phyloP scores from a whole-genome alignment of 92 coral and sea anemone species.

The Chrysogorgia sp. region DNA sequence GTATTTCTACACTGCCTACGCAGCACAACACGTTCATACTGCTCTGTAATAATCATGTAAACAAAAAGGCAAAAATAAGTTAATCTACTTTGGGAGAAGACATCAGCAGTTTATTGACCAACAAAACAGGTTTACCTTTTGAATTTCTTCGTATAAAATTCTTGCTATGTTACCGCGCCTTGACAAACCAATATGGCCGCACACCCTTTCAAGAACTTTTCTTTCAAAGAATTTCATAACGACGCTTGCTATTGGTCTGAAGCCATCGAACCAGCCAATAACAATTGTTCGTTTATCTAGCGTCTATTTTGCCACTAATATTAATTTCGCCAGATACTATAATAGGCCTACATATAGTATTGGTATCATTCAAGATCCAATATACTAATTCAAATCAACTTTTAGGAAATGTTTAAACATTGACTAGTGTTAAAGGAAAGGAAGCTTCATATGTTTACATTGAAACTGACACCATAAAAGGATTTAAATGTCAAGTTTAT shows the following conservation, averaged over 20 bases:
- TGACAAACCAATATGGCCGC: slow-evolving; percentile 30
- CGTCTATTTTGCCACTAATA: too few relatives aligned
- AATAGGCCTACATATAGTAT: too few relatives aligned
- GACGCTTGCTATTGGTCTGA: slow-evolving; percentile 13
- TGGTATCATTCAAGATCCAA: too few relatives aligned
- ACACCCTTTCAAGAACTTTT: background rate
- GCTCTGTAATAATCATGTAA: background rate
- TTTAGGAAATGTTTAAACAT: too few relatives aligned
- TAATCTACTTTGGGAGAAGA: background rate
- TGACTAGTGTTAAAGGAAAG: background rate
- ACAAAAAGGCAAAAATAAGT: background rate
- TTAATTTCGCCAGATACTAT: too few relatives aligned
- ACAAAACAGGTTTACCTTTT: background rate
- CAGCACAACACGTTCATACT: too few relatives aligned
- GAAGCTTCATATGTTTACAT: background rate
- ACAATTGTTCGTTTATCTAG: background rate
- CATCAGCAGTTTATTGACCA: background rate
- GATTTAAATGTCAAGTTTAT: slow-evolving; percentile 79
- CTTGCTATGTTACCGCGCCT: slow-evolving; percentile 51
- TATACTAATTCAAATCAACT: too few relatives aligned
- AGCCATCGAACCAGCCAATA: slow-evolving; percentile 5
- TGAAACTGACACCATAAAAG: background rate
- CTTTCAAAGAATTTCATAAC: background rate
- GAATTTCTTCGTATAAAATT: background rate
- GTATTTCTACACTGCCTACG: too few relatives aligned